phyloP scores from a whole-genome alignment of 2,797 vertebrate species.

The Natrix natrix region DNA sequence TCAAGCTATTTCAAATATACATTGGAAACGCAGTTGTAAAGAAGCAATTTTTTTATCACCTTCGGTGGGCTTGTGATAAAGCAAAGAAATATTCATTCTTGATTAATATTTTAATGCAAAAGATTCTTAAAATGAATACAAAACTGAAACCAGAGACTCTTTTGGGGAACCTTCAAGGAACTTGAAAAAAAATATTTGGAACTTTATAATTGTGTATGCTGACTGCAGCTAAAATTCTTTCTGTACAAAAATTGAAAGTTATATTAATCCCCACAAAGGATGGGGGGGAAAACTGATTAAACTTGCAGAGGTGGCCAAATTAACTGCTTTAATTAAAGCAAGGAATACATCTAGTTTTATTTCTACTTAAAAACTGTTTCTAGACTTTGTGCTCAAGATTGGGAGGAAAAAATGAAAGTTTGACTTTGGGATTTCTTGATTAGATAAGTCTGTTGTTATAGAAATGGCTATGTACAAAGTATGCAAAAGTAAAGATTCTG shows the following conservation, averaged over 20 bases:
- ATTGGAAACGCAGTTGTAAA: neutral
- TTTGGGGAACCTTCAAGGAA: neutral
- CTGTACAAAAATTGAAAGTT: neutral
- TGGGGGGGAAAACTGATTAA: neutral
- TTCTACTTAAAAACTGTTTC: neutral
- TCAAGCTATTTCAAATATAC: neutral
- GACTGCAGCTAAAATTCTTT: neutral
- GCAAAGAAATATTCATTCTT: neutral
- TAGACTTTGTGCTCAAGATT: neutral
- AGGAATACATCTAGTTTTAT: neutral
- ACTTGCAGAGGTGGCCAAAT: neutral
- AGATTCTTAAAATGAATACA: neutral
- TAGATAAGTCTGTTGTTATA: neutral
- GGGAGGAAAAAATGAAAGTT: neutral
- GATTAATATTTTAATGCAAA: neutral
- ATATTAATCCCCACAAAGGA: neutral
- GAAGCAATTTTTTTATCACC: neutral
- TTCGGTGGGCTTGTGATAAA: neutral
- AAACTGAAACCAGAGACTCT: neutral
- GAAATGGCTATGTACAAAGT: neutral
- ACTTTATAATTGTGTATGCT: neutral
- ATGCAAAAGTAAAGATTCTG: neutral
- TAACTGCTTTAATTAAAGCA: neutral
- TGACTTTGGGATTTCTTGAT: neutral
- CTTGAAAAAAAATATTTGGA: neutral